These are phyloP conservation scores for Lordiphosa stackelbergi DNA, from an alignment of 1,140 invertebrate species.

Conservation along the genomic window DNA sequence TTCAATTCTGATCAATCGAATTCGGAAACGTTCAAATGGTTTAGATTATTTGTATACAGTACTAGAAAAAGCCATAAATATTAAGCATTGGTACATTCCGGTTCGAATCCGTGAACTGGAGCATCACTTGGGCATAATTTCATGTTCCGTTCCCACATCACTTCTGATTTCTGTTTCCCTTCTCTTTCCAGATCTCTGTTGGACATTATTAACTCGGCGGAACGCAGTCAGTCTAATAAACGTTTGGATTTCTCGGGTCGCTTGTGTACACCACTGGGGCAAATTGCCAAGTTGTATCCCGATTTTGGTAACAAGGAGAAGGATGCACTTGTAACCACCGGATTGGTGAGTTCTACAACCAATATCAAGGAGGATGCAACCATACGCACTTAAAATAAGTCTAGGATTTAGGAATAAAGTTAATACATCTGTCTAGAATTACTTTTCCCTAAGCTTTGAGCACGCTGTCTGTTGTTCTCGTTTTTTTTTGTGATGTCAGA, in stretches of 20 bases:
- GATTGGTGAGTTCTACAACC: slow-evolving; percentile 2
- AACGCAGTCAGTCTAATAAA: slow-evolving; percentile 79
- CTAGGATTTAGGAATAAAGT: background rate
- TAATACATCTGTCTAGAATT: no score
- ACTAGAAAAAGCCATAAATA: no score
- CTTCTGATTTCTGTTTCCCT: background rate
- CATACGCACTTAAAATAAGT: slow-evolving; percentile 25
- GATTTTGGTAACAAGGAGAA: slow-evolving; percentile 81
- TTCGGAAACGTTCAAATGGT: no score
- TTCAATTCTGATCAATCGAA: no score
- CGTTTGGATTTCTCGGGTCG: slow-evolving; percentile 89
- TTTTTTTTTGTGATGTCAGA: no score
- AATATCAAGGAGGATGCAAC: slow-evolving; percentile 48
- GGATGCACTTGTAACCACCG: slow-evolving; percentile 22
- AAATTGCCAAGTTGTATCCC: slow-evolving; percentile 86
- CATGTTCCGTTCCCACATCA: no score
- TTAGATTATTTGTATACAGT: no score
- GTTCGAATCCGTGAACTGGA: no score
- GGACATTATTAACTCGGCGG: slow-evolving; percentile 81
- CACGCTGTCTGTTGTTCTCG: no score
- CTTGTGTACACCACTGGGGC: slow-evolving; percentile 81
- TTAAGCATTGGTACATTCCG: no score
- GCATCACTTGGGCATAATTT: no score
- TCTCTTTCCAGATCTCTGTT: slow-evolving; percentile 80
- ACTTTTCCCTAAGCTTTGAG: no score